Percentiles rank a stretch among this genome's conserved stretches.
These are phyloP conservation scores for Galaxias olidus DNA, from an alignment of 2,797 vertebrate genomes.

Conservation along the genomic window DNA sequence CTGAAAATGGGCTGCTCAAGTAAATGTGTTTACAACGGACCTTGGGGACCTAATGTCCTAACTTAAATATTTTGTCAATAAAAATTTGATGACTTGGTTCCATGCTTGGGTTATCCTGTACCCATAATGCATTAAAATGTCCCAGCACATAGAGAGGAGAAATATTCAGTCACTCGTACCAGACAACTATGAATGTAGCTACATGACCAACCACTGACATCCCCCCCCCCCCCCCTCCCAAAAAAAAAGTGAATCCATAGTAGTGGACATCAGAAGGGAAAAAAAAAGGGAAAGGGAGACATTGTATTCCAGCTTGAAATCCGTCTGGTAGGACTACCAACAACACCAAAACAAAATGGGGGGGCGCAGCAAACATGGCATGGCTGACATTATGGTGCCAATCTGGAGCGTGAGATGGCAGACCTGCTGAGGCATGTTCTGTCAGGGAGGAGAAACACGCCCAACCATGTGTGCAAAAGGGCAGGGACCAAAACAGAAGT, in stretches of 20 bases:
- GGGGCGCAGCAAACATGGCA: slow-evolving; percentile 19
- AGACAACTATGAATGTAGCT: neutral
- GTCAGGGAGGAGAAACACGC: neutral
- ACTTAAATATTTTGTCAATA: too few species aligned
- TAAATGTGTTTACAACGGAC: too few species aligned
- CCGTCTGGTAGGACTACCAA: slow-evolving; percentile 17
- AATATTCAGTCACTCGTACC: too few species aligned
- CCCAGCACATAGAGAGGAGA: too few species aligned
- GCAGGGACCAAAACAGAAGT: too few species aligned
- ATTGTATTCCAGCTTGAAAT: neutral
- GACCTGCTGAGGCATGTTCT: slow-evolving; percentile 17
- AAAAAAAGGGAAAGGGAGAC: neutral
- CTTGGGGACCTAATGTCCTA: too few species aligned
- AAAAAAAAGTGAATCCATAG: neutral
- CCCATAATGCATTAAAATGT: too few species aligned
- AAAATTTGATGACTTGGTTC: too few species aligned
- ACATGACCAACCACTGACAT: neutral
- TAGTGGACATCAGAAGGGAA: neutral
- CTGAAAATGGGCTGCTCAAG: too few species aligned
- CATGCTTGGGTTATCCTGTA: too few species aligned
- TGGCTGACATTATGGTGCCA: slow-evolving; percentile 13
- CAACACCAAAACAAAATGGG: slow-evolving; percentile 23
- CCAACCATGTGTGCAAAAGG: too few species aligned
- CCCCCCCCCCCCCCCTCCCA: too few species aligned
- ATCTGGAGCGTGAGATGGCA: slow-evolving; percentile 35